phyloP scores from a whole-genome alignment of 1,140 invertebrate species.

The Oedothorax gibbosus region DNA sequence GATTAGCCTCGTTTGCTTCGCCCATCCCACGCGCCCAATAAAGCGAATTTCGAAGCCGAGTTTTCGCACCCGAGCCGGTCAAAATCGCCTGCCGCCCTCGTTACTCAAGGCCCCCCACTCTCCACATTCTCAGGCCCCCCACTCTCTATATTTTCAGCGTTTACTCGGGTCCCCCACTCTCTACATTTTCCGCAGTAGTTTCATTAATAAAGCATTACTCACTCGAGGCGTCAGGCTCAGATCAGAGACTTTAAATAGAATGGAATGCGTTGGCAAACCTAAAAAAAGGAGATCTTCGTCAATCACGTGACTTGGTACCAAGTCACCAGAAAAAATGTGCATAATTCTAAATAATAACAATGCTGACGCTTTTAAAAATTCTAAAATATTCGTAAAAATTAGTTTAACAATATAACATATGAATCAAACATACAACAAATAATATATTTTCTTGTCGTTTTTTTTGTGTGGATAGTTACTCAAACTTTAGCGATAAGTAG shows the following conservation, averaged over 20 bases:
- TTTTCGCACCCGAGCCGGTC: background rate
- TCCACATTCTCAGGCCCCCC: background rate
- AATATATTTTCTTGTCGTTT: no score
- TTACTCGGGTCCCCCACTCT: background rate
- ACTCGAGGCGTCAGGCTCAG: conserved; percentile 19
- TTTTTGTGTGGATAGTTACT: no score
- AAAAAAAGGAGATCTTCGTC: no score
- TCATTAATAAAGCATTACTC: conserved; percentile 41
- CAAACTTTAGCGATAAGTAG: no score
- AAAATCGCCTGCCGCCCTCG: background rate
- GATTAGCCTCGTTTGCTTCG: conserved; percentile 41
- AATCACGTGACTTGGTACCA: no score
- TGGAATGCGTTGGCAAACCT: no score
- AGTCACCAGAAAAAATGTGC: no score
- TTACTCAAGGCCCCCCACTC: background rate
- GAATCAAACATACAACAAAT: no score
- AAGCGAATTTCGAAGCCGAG: conserved; percentile 32
- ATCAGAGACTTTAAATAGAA: background rate
- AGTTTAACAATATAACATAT: no score
- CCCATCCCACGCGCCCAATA: conserved; percentile 2
- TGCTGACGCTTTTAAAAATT: no score
- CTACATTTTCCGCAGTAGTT: background rate
- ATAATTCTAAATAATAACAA: no score
- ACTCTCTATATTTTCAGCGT: background rate
- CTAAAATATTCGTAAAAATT: no score